Percentiles rank a stretch among this genome's conserved stretches.
Evolutionary conservation across 2,797 vertebrate species (phyloP).

Genomic region (Argya squamiceps): DNA sequence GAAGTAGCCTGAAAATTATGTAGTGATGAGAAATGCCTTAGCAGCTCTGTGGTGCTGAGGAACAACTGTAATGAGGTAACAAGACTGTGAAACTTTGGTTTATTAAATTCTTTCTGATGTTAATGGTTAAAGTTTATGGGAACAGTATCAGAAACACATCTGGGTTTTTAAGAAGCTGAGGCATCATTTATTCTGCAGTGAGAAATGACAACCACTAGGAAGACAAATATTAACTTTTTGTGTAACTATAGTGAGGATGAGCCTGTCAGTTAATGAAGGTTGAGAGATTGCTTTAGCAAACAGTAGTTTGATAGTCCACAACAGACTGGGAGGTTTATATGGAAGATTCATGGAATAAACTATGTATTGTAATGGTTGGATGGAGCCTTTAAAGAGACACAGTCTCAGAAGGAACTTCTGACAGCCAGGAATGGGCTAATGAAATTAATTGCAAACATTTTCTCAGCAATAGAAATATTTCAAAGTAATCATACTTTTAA

Average conservation of each 20-base stretch:
- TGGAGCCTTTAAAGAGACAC: neutral
- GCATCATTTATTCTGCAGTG: neutral
- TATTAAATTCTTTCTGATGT: neutral
- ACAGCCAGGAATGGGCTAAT: neutral
- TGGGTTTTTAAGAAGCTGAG: neutral
- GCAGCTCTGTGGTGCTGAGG: neutral
- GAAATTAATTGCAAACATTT: neutral
- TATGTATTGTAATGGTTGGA: neutral
- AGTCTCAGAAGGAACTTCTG: neutral
- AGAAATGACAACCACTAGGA: neutral
- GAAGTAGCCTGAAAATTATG: constrained; percentile 1
- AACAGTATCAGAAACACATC: neutral
- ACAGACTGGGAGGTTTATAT: neutral
- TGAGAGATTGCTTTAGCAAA: neutral
- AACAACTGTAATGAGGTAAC: neutral
- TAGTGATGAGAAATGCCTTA: neutral
- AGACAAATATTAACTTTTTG: neutral
- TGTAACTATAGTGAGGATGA: neutral
- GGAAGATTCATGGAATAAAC: neutral
- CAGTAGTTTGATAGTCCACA: neutral
- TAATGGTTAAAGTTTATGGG: neutral
- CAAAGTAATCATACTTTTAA: neutral
- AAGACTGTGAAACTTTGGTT: neutral
- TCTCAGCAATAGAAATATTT: neutral
- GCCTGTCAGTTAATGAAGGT: neutral